These are phyloP conservation scores for Phyllotreta striolata DNA, from an alignment of 2,888 invertebrate genomes.

Conservation along the genomic window DNA sequence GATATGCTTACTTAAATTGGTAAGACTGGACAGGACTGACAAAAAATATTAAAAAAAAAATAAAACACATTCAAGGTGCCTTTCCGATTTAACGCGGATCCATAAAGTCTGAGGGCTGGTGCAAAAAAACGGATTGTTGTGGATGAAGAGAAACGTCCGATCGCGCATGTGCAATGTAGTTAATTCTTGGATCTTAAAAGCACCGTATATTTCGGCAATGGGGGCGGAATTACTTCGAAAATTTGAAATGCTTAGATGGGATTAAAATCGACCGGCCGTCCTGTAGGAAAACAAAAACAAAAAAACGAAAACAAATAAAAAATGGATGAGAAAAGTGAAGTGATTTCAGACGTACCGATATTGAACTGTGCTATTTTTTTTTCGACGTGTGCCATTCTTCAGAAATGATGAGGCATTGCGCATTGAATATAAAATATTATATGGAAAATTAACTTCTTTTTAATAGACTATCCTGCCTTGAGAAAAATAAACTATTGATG, in stretches of 20 bases:
- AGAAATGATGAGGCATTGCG: conserved; percentile 49
- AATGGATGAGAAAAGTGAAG: conserved; percentile 51
- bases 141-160: conserved; percentile 41
- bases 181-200: conserved; percentile 40
- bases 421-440: conserved; percentile 43
- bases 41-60: conserved; percentile 38
- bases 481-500: conserved; percentile 53
- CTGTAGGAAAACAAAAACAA: conserved; percentile 39
- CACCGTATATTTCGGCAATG: conserved; percentile 38
- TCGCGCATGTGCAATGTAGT: conserved; percentile 53
- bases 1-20: conserved; percentile 59
- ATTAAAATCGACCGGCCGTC: conserved; percentile 57
- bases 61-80: conserved; percentile 57
- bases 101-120: conserved; percentile 60
- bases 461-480: conserved; percentile 60
- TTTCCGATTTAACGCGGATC: conserved; percentile 56
- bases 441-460: conserved; percentile 46
- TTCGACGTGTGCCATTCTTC: conserved; percentile 52
- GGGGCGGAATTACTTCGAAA: conserved; percentile 52
- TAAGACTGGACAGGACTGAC: conserved; percentile 62
- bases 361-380: conserved; percentile 49
- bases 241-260: conserved; percentile 28
- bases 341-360: conserved; percentile 48
- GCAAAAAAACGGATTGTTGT: conserved; percentile 35
- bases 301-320: too few relatives aligned